These are phyloP conservation scores for Amazona ochrocephala DNA, from an alignment of 2,797 vertebrate species.

Conservation along the genomic window DNA sequence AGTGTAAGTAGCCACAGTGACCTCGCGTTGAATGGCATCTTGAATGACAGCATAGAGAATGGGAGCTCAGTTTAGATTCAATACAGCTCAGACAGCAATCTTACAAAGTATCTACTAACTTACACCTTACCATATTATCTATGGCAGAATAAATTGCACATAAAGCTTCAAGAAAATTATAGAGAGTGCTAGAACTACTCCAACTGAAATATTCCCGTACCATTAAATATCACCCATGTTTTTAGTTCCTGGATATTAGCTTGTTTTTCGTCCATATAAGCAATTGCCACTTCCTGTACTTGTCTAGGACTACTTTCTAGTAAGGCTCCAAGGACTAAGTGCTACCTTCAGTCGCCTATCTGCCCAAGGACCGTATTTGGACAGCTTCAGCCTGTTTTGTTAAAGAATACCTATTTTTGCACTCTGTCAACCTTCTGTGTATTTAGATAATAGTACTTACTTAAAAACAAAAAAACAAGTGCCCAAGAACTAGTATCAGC, in stretches of 20 bases:
- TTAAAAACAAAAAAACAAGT: conserved; percentile 8
- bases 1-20: neutral
- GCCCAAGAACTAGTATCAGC: neutral
- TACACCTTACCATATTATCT: neutral
- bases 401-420: neutral
- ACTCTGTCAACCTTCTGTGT: neutral
- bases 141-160: neutral
- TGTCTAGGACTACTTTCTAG: neutral
- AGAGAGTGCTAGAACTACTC: neutral
- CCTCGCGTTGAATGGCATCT: neutral
- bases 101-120: neutral
- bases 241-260: neutral
- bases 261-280: neutral
- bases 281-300: neutral
- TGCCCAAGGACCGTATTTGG: neutral
- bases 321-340: neutral
- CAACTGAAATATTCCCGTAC: neutral
- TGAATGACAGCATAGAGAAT: neutral
- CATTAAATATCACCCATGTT: neutral
- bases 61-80: neutral
- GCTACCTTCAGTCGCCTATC: neutral
- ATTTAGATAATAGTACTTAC: neutral
- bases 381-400: neutral
- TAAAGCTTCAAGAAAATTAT: conserved; percentile 15
- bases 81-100: neutral